Percentiles rank a stretch among this genome's conserved stretches.
Conservation (phyloP, 30 jellyfish, hydroid and myxozoan species). For the Haliclystus octoradiatus region DNA sequence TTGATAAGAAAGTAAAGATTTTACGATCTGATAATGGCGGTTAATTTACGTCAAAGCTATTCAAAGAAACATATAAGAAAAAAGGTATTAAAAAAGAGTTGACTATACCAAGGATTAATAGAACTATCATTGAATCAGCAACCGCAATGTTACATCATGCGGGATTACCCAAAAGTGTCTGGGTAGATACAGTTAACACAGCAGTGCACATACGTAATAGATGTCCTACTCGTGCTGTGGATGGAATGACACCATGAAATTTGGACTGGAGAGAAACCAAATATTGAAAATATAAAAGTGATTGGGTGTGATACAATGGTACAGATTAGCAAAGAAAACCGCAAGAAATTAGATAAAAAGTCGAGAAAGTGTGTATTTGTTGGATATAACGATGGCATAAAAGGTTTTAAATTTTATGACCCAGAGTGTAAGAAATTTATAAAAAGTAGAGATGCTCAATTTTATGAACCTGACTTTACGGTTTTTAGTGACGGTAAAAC, state of each 20-base stretch:
- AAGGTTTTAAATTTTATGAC: conserved; percentile 28
- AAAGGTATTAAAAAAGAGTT: conserved; percentile 5
- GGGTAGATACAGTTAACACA: conserved; percentile 42
- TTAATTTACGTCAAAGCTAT: conserved; percentile 17
- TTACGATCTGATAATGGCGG: conserved; percentile 38
- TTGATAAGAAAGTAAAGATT: conserved; percentile 13
- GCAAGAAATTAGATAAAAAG: conserved; percentile 27
- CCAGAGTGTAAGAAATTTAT: neutral
- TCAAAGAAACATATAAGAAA: conserved; percentile 1
- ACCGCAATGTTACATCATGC: too few species aligned
- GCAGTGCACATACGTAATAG: conserved; percentile 20
- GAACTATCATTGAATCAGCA: conserved; percentile 27
- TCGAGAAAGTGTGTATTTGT: conserved; percentile 20
- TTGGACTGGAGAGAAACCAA: conserved; percentile 15
- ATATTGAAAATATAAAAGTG: conserved; percentile 20
- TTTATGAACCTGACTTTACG: too few species aligned
- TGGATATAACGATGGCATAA: conserved; percentile 37
- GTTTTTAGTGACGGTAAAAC: too few species aligned
- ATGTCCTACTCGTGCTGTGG: conserved; percentile 22
- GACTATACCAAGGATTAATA: conserved; percentile 31
- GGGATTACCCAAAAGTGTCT: conserved; percentile 13
- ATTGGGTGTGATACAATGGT: conserved; percentile 16
- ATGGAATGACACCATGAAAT: conserved; percentile 26
- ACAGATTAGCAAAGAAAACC: conserved; percentile 3
- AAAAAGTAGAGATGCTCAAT: conserved; percentile 34